Evolutionary conservation across 1,140 invertebrate genomes (phyloP).

Genomic region (Thaumatotibia leucotreta): DNA sequence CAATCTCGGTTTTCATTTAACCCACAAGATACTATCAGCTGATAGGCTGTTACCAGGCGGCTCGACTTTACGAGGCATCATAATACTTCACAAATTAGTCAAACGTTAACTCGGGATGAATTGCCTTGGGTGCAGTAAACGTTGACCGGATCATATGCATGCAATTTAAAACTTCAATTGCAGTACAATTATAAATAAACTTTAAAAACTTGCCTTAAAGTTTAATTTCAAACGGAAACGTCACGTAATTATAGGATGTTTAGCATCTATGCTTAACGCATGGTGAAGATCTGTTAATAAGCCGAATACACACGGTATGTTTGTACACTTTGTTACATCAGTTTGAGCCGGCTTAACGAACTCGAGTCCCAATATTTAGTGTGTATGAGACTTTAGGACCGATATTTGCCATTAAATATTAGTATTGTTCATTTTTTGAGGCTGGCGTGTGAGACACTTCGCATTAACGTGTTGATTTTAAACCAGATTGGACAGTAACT

Average conservation of each 20-base stretch:
- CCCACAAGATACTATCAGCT: constrained; percentile 38
- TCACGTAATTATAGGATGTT: constrained; percentile 24
- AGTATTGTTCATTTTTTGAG: constrained; percentile 52
- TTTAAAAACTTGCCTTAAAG: constrained; percentile 19
- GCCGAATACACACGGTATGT: constrained; percentile 57
- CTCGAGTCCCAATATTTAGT: constrained; percentile 64
- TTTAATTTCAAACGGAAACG: neutral
- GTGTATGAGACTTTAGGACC: constrained; percentile 60
- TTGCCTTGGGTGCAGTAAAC: constrained; percentile 71
- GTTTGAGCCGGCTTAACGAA: constrained; percentile 64
- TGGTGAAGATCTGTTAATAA: constrained; percentile 69
- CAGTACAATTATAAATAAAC: neutral
- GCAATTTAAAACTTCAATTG: constrained; percentile 37
- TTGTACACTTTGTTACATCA: constrained; percentile 65
- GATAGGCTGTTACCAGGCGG: constrained; percentile 37
- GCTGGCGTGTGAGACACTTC: constrained; percentile 51
- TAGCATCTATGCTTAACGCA: constrained; percentile 13
- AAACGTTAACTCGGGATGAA: constrained; percentile 68
- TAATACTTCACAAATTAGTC: constrained; percentile 72
- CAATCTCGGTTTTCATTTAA: constrained; percentile 16
- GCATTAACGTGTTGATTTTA: constrained; percentile 55
- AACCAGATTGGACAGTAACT: neutral
- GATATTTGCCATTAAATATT: constrained; percentile 70
- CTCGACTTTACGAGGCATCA: constrained; percentile 53
- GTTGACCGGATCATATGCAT: constrained; percentile 54